Evolutionary conservation across 92 coral and sea anemone species (phyloP).

Genomic region (Actinostola sp.): DNA sequence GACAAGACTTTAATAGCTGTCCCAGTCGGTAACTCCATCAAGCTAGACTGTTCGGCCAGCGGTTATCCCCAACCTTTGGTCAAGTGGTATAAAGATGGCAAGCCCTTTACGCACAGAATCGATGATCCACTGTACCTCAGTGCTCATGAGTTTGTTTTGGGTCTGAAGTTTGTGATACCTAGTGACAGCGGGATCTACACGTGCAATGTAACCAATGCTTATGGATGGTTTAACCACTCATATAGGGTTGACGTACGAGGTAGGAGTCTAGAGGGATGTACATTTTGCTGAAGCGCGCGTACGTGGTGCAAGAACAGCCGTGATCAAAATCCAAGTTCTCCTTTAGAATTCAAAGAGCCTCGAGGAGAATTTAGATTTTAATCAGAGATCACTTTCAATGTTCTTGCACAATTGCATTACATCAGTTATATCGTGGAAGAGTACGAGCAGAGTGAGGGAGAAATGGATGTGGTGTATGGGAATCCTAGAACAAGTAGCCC

Average conservation of each 20-base stretch:
- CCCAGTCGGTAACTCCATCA: constrained; percentile 78
- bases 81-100: constrained; percentile 78
- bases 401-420: no score
- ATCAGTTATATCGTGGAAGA: no score
- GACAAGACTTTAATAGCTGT: constrained; percentile 52
- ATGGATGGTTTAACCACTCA: constrained; percentile 80
- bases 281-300: no score
- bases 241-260: constrained; percentile 83
- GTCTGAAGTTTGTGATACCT: constrained; percentile 56
- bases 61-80: constrained; percentile 83
- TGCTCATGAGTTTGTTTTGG: constrained; percentile 32
- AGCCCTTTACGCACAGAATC: constrained; percentile 26
- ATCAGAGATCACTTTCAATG: no score
- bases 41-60: constrained; percentile 78
- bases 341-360: no score
- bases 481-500: no score
- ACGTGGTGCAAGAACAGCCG: no score
- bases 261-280: constrained; percentile 42
- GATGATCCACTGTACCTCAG: constrained; percentile 25
- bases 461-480: no score
- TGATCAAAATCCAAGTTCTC: no score
- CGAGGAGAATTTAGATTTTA: no score
- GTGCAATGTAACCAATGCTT: constrained; percentile 83
- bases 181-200: constrained; percentile 73
- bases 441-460: no score